These are phyloP conservation scores for Oasisia sp. DNA, from an alignment of 2,888 invertebrate genomes.

Conservation along the genomic window DNA sequence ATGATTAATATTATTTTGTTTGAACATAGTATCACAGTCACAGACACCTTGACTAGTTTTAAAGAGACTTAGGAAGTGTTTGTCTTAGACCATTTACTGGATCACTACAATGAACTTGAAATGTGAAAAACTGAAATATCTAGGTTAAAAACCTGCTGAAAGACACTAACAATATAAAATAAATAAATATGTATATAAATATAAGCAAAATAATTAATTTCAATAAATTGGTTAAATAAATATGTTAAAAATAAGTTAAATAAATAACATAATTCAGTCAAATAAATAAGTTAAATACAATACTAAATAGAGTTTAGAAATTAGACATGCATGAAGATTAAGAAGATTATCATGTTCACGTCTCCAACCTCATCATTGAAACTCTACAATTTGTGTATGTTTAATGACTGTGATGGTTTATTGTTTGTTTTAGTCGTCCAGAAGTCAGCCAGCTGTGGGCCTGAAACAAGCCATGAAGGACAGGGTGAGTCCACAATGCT, in stretches of 20 bases:
- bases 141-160: too few relatives aligned
- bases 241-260: too few relatives aligned
- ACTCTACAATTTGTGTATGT: neutral
- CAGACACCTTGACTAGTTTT: neutral
- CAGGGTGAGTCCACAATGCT: conserved; percentile 47
- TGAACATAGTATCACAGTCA: neutral
- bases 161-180: too few relatives aligned
- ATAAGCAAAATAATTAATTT: too few relatives aligned
- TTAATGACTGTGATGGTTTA: neutral
- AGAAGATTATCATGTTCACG: too few relatives aligned
- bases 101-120: neutral
- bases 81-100: neutral
- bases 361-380: neutral
- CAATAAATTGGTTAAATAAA: too few relatives aligned
- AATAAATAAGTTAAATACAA: too few relatives aligned
- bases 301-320: too few relatives aligned
- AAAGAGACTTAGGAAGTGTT: neutral
- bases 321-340: too few relatives aligned
- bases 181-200: too few relatives aligned
- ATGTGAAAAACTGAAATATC: neutral
- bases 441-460: conserved; percentile 60
- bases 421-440: conserved; percentile 51
- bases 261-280: too few relatives aligned
- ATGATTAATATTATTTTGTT: neutral
- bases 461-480: conserved; percentile 55